Evolutionary conservation across 2,797 vertebrate species (phyloP), one percentile per base, ranked within the genome.

Genomic region (Okamejei kenojei): DNA sequence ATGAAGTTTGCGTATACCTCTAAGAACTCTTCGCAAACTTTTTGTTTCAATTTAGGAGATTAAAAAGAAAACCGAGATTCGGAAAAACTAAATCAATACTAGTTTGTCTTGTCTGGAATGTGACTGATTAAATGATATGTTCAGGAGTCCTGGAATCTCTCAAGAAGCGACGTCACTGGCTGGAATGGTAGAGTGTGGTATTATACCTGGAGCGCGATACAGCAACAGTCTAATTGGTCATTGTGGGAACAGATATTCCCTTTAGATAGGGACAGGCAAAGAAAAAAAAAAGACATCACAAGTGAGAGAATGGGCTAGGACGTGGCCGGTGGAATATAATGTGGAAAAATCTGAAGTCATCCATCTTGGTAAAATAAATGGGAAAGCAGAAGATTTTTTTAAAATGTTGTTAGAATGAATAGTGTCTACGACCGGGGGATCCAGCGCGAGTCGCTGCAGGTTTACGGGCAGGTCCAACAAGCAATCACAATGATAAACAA

Each of bases 111-210:
- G 63, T 35, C 61, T 68, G 17, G 0, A 0, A 88, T 88, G 84
- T 88, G 84, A 88, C 63, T 35, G 63, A 68, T 88, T n/a, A 68
- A 65, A 63, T 86, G 65, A 29, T 63, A n/a, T 17, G 11, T 6
- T 19, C n/a, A 88, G 84, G n/a, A 68, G 63, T 88, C 84, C 68
- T 88, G 84, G 84, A 68, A 88, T 65, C n/a, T 35, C 17, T 88
- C 84, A 35, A 17, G 11, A 35, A 21, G 35, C 17, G n/a, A 35
- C n/a, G 21, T 88, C 15, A 35, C 84, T 32, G 63, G 8, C 17
- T 88, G 63, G 84, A n/a, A 88, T 68, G 61, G 84, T 3, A n/a
- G 2, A 29, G 61, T 8, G 35, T 88, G n/a, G 65, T 15, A 35
- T 68, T 35, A 68, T 84, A 84, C 68, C 61, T 88, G 63, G 7